Percentiles rank a stretch among this genome's conserved stretches.
phyloP scores from a whole-genome alignment of 2,797 vertebrate genomes.

The Cirrhinus mrigala region DNA sequence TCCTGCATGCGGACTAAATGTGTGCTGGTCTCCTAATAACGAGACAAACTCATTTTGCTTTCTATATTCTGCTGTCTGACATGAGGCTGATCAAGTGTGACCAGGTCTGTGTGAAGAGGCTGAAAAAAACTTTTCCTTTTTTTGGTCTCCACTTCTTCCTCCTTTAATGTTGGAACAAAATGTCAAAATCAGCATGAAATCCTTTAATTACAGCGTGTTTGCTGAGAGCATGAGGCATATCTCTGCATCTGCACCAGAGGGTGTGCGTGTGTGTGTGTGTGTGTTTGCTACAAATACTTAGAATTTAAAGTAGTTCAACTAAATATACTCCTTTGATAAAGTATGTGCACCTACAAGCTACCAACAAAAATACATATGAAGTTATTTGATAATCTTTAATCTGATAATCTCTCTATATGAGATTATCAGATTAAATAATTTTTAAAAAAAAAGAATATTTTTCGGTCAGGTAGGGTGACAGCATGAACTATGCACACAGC shows the following conservation, averaged over 20 bases:
- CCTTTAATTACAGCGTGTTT: slow-evolving; percentile 44
- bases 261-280: slow-evolving; percentile 14
- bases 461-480: too few relatives aligned
- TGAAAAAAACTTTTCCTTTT: not conserved
- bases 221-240: slow-evolving; percentile 19
- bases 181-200: slow-evolving; percentile 42
- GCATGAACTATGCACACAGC: too few relatives aligned
- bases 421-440: too few relatives aligned
- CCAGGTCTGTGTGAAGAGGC: not conserved
- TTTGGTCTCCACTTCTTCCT: slow-evolving; percentile 5
- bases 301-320: not conserved
- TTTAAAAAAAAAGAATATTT: too few relatives aligned
- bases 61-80: not conserved
- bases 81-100: not conserved
- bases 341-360: too few relatives aligned
- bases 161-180: slow-evolving; percentile 38
- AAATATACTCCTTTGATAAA: not conserved
- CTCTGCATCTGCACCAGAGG: slow-evolving; percentile 18
- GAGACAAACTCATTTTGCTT: not conserved
- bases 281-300: not conserved
- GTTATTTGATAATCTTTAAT: too few relatives aligned
- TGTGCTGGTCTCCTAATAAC: not conserved
- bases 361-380: too few relatives aligned
- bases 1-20: not conserved
- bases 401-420: too few relatives aligned